Percentiles rank a stretch among this genome's conserved stretches.
These are phyloP conservation scores for Notospermus geniculatus DNA, from an alignment of 1,140 invertebrate genomes.

Conservation along the genomic window DNA sequence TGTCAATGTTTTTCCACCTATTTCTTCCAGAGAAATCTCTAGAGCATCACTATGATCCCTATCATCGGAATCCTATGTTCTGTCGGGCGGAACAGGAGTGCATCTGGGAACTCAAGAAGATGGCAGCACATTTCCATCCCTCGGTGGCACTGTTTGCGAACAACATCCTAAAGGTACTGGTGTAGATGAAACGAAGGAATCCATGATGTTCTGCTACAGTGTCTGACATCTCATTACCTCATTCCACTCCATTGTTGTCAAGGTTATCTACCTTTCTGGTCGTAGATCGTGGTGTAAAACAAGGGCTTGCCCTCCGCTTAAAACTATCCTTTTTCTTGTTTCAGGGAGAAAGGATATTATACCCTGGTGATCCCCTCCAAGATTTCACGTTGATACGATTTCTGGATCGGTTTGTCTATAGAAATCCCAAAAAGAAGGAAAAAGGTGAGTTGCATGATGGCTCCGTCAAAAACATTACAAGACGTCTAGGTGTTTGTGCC, in stretches of 20 bases:
- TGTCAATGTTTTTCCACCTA: too few species aligned
- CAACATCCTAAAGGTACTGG: conserved; percentile 75
- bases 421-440: conserved; percentile 84
- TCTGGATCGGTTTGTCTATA: conserved; percentile 91
- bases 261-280: too few species aligned
- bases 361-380: conserved; percentile 86
- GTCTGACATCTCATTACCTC: too few species aligned
- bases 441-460: conserved; percentile 33
- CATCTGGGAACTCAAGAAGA: conserved; percentile 70
- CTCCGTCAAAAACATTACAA: not conserved
- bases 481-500: too few species aligned
- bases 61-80: conserved; percentile 75
- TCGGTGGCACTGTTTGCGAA: conserved; percentile 84
- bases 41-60: conserved; percentile 37
- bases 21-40: conserved; percentile 29
- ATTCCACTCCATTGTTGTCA: too few species aligned
- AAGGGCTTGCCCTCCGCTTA: too few species aligned
- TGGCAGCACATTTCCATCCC: conserved; percentile 84
- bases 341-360: conserved; percentile 64
- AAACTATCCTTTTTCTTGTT: too few species aligned
- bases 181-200: too few species aligned
- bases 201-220: too few species aligned
- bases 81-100: conserved; percentile 70
- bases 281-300: too few species aligned
- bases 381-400: conserved; percentile 89